Percentiles rank a stretch among this genome's conserved stretches.
Evolutionary conservation across 2,797 vertebrate species (phyloP).

Genomic region (Spheniscus humboldti): DNA sequence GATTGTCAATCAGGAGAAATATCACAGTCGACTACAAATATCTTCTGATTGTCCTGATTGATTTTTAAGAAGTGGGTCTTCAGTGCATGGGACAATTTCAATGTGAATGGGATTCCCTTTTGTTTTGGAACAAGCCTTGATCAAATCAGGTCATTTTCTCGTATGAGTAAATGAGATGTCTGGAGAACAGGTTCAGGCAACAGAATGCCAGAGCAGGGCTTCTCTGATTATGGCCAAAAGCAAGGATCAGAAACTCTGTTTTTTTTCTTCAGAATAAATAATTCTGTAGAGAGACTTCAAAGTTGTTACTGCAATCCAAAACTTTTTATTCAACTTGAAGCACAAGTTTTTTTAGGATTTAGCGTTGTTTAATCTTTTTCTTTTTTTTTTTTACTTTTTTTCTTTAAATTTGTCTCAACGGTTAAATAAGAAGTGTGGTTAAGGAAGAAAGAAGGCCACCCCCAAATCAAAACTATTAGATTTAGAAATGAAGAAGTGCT

Average conservation of each 20-base stretch:
- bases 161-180: background rate
- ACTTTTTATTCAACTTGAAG: background rate
- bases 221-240: background rate
- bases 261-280: background rate
- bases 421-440: background rate
- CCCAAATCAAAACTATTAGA: background rate
- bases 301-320: background rate
- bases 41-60: background rate
- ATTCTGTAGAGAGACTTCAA: background rate
- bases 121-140: background rate
- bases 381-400: background rate
- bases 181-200: background rate
- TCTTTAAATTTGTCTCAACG: background rate
- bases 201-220: background rate
- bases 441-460: background rate
- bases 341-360: background rate
- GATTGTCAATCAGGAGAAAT: background rate
- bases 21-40: background rate
- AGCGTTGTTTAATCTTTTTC: background rate
- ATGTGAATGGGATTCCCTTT: background rate
- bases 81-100: background rate
- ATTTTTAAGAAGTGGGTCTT: background rate
- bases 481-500: background rate
- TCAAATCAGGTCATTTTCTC: background rate
- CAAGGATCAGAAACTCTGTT: background rate